Conservation (phyloP, 2,888 invertebrate species). For the Deroplatys truncata region DNA sequence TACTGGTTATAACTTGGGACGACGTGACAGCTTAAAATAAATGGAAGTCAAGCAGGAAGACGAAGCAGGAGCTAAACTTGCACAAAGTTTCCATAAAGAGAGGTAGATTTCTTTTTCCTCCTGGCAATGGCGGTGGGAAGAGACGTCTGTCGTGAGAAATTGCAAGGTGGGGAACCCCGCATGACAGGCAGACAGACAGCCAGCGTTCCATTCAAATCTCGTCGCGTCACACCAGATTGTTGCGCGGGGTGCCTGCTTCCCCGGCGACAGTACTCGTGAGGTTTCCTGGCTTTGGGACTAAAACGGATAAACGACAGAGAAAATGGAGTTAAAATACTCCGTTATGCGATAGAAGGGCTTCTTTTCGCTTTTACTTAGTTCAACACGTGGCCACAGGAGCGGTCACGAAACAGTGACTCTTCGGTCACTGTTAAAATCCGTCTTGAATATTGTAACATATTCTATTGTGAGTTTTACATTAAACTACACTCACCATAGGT, state of each 20-base stretch:
- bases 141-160: slow-evolving; percentile 22
- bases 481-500: no score
- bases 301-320: not conserved
- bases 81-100: not conserved
- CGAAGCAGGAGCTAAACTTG: not conserved
- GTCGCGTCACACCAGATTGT: not conserved
- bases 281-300: not conserved
- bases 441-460: no score
- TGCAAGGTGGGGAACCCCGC: slow-evolving; percentile 15
- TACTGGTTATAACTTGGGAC: not conserved
- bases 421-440: no score
- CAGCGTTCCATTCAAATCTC: not conserved
- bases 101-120: not conserved
- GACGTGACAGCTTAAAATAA: not conserved
- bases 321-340: not conserved
- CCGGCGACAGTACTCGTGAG: not conserved
- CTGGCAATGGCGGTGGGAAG: not conserved
- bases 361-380: not conserved
- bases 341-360: not conserved
- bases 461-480: no score
- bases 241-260: not conserved
- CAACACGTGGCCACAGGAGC: not conserved
- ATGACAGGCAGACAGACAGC: not conserved
- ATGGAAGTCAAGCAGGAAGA: not conserved
- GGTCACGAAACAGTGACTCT: no score